Conservation (phyloP, 2,888 invertebrate species). For the Oscheius sp. region DNA sequence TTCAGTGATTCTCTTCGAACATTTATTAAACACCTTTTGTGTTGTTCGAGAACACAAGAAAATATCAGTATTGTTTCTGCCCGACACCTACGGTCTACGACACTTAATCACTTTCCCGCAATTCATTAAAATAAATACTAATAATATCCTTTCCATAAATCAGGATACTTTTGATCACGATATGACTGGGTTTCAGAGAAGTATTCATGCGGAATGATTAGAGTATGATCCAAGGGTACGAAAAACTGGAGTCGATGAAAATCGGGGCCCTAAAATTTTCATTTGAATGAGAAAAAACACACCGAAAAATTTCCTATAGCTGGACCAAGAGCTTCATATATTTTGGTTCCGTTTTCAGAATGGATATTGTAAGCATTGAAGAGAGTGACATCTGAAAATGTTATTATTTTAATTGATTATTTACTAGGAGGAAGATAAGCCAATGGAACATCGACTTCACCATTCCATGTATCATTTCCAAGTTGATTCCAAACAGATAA, state of each 20-base stretch:
- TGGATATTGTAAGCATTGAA: constrained; percentile 29
- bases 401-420: neutral
- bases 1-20: constrained; percentile 28
- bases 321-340: constrained; percentile 20
- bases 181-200: constrained; percentile 7
- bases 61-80: constrained; percentile 11
- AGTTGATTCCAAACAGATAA: constrained; percentile 61
- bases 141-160: constrained; percentile 11
- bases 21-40: neutral
- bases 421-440: constrained; percentile 72
- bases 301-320: constrained; percentile 9
- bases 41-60: neutral
- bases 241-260: constrained; percentile 17
- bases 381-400: constrained; percentile 40
- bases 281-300: neutral
- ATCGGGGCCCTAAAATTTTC: constrained; percentile 17
- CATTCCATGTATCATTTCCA: constrained; percentile 67
- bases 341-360: neutral
- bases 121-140: neutral
- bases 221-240: constrained; percentile 8
- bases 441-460: constrained; percentile 73
- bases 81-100: neutral
- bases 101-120: neutral
- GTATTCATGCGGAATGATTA: constrained; percentile 7
- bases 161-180: constrained; percentile 14